phyloP scores from a whole-genome alignment of 2,113 vertebrate species.

The Marcusenius ussheri region DNA sequence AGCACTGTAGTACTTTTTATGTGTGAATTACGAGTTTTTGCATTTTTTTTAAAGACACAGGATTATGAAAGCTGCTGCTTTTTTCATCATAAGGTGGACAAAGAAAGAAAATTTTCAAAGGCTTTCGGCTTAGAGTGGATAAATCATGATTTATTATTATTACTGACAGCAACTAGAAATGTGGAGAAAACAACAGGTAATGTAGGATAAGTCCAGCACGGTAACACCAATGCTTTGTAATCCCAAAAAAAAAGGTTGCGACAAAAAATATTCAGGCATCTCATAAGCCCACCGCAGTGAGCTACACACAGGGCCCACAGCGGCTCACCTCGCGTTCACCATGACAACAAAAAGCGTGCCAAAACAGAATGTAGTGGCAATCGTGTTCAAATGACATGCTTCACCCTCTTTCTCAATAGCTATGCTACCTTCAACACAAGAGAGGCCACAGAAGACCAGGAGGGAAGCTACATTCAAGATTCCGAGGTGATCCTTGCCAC shows the following conservation, averaged over 20 bases:
- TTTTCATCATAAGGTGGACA: background rate
- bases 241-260: background rate
- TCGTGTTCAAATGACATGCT: background rate
- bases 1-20: background rate
- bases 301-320: background rate
- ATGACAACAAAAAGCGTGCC: background rate
- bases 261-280: background rate
- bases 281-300: background rate
- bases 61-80: background rate
- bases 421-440: background rate
- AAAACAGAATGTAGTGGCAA: background rate
- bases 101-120: background rate
- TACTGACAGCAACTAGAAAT: background rate
- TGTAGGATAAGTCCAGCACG: background rate
- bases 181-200: background rate
- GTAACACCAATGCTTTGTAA: background rate
- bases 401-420: background rate
- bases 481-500: background rate
- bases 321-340: background rate
- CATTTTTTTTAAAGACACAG: background rate
- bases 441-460: background rate
- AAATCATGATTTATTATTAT: background rate
- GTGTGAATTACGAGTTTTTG: background rate
- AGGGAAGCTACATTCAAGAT: background rate
- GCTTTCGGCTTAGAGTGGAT: background rate